phyloP scores from a whole-genome alignment of 2,888 invertebrate genomes.

The Escarpia spicata region DNA sequence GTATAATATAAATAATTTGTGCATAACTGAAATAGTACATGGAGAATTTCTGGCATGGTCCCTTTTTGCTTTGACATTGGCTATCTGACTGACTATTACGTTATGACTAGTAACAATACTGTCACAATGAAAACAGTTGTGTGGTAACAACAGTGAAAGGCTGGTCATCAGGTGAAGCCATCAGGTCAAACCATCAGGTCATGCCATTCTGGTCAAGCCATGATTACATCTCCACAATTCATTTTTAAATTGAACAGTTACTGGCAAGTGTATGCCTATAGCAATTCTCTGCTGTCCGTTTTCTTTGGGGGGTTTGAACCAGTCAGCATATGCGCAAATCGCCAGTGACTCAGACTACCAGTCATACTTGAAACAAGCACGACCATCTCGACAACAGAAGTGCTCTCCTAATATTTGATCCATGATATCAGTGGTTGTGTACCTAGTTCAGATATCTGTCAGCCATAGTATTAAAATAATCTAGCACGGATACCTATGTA shows the following conservation, averaged over 20 bases:
- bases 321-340: neutral
- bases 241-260: neutral
- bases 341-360: neutral
- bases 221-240: neutral
- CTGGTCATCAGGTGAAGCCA: neutral
- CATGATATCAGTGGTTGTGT: neutral
- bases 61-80: neutral
- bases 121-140: neutral
- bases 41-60: constrained; percentile 3
- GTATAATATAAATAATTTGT: neutral
- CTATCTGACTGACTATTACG: neutral
- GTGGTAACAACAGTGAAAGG: neutral
- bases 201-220: neutral
- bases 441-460: neutral
- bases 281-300: neutral
- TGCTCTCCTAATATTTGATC: neutral
- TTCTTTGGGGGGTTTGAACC: neutral
- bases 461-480: neutral
- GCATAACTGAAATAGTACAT: constrained; percentile 2
- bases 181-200: neutral
- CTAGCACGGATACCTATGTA: neutral
- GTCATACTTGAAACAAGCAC: neutral
- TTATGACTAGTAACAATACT: neutral
- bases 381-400: neutral
- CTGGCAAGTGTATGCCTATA: neutral